Base-by-base conservation (phyloP, 2,113 vertebrate genomes). In the Tinamus guttatus region DNA sequence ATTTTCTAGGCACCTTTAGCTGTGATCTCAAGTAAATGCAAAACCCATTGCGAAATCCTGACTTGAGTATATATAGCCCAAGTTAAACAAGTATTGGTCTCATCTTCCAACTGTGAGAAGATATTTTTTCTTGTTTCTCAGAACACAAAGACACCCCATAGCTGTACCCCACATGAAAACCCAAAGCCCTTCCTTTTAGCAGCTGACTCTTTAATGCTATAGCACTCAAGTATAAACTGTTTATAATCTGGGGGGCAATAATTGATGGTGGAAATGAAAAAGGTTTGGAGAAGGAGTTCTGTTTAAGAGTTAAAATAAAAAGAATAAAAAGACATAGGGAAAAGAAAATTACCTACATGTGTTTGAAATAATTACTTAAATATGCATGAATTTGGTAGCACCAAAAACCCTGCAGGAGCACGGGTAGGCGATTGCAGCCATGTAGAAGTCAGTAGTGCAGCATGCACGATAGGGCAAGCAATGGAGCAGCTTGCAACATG, bases 401-500 rank as follows among this genome's bases (percentile, higher is more conserved):
- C 17, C 27, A 38, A 65, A 30, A 84, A 14, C 56, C 40, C 19
- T 49, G 0, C 38, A 59, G 87, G 71, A 79, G 60, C 24, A 70
- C 1, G 5, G 22, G 54, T 51, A 36, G 34, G 30, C 1, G 2
- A 7, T 34, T 59, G 49, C 43, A 70, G 40, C 38, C 56, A 9
- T 8, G 14, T 28, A 21, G 24, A 74, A 64, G 11, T 79, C 60
- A 51, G 11, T 16, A 52, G 40, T 12, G 70, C 56, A 38, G 28
- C 38, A n/a, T 22, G 13, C 13, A 54, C 19, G 24, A 24, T 22
- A 34, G 43, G 80, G 34, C 27, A 81, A 20, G 19, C 32, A 41
- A 0, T 0, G 24, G 38, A 36, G 64, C 0, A 2, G 5, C 45
- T 75, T 21, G 34, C 30, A 43, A 49, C 12, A 27, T 19, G 34